Evolutionary conservation across 2,888 invertebrate species (phyloP), one percentile per base, ranked within the genome.

Genomic region (Netelia virgata): DNA sequence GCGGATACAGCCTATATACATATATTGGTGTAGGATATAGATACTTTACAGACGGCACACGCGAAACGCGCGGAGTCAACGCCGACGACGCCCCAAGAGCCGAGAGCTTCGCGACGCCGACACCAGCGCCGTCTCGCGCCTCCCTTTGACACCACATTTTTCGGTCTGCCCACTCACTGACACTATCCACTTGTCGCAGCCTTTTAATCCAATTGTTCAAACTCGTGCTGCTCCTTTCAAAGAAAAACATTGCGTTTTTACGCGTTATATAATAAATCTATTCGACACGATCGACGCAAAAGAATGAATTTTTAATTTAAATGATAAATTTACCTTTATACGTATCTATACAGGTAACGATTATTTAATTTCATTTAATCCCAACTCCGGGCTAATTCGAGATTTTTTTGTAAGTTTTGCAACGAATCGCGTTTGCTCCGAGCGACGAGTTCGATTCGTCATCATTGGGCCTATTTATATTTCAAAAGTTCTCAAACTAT

Each of bases 111-210:
- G 47, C 47, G 47, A 47, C 88, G 90, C 88, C 89, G 90, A 83
- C 74, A 82, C 88, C 88, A 89, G 89, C 90, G 90, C 89, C 89
- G 86, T 89, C 90, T 85, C 85, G 87, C 89, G 90, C 88, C 86
- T 63, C 80, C 79, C 83, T 69, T 20, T 73, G 41, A 70, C 72
- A 75, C 69, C 50, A 36, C 64, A 18, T 11, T 68, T 81, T 77
- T 61, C 36, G 5, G 55, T 61, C 68, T 63, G 14, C 20, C 28
- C 41, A 73, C 55, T 23, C 36, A 55, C 57, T 18, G 57, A 16
- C 57, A 57, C 57, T 18, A 18, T 57, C n/a, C 57, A 57, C 57
- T 57, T 70, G 53, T 18, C 18, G 55, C 18, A 28, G 59, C 41
- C 47, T 61, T 73, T 14, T 47, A 59, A 73, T 73, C 16, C 41